These are phyloP conservation scores for Eupithecia pulchellata DNA, from an alignment of 2,888 invertebrate genomes.

Conservation along the genomic window DNA sequence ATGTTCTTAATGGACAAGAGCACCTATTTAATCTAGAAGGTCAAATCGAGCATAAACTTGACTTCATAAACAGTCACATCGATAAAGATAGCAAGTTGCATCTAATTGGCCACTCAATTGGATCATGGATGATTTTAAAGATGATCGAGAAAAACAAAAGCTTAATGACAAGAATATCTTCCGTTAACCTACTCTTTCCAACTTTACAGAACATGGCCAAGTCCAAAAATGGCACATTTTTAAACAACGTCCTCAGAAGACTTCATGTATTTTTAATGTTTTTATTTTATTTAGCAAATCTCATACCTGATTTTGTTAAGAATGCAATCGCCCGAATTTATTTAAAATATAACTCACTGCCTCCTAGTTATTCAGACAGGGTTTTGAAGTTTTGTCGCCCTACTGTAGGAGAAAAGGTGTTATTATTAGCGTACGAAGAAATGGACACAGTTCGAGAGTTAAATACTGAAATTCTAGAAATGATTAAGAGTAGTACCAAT, in stretches of 20 bases:
- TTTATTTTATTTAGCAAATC: slow-evolving; percentile 70
- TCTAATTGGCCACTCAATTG: slow-evolving; percentile 96
- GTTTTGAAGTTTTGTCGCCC: slow-evolving; percentile 86
- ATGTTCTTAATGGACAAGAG: slow-evolving; percentile 81
- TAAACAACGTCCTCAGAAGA: slow-evolving; percentile 86
- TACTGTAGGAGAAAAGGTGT: slow-evolving; percentile 86
- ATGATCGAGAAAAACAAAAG: slow-evolving; percentile 86
- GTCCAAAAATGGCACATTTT: slow-evolving; percentile 89
- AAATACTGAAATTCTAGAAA: slow-evolving; percentile 87
- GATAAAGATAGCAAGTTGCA: slow-evolving; percentile 90
- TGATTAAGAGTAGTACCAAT: slow-evolving; percentile 83
- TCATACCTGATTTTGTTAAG: slow-evolving; percentile 83
- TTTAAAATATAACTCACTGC: slow-evolving; percentile 82
- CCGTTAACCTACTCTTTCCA: slow-evolving; percentile 92
- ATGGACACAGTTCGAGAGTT: slow-evolving; percentile 90
- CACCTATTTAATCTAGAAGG: slow-evolving; percentile 90
- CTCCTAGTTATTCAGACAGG: slow-evolving; percentile 75
- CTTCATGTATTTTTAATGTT: slow-evolving; percentile 62
- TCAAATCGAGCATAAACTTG: slow-evolving; percentile 92
- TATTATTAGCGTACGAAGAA: slow-evolving; percentile 91
- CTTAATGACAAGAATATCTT: slow-evolving; percentile 84
- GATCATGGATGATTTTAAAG: slow-evolving; percentile 92
- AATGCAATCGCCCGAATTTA: slow-evolving; percentile 83
- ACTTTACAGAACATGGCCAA: slow-evolving; percentile 93
- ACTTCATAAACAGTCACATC: slow-evolving; percentile 90